Evolutionary conservation across 2,113 vertebrate species (phyloP), one percentile per base, ranked within the genome.

Genomic region (Brachypodius melanocephalos): DNA sequence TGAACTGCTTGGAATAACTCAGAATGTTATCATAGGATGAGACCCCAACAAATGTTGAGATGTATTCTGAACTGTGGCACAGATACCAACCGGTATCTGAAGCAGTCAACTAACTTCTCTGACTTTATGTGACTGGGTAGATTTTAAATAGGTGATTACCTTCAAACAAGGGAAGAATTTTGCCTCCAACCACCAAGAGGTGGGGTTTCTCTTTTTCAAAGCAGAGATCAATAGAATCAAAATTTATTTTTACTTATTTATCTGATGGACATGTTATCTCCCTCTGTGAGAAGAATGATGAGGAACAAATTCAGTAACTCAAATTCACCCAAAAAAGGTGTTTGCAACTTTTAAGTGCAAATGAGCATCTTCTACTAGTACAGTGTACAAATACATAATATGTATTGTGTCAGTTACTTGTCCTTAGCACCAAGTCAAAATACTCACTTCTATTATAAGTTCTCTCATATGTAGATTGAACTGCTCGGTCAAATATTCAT

Each of bases 381-480:
- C 34, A 43, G 10, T 14, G 20, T 17, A 45, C 15, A 67, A 72
- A 52, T 29, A 16, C 26, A 58, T 34, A 63, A 38, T 20, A 10
- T 12, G 8, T 24, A 40, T 42, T 72, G 28, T 72, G 55, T 45
- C 80, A 82, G 28, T 59, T 74, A 74, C 36, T 88, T 68, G 21
- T 63, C 52, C 65, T 79, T 45, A 94, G 24, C 2, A 4, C 13
- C 0, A 6, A 66, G 42, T 59, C 34, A 85, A 88, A 94, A 71
- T 55, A 71, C 8, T 4, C 34, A 26, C 42, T 88, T 62, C 24
- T 62, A 76, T 54, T 52, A 2, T 16, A 75, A 69, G 14, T 51
- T 76, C 16, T 66, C 69, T 81, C 49, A 87, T n/a, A 79, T 26
- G 49, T 62, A 73, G 85, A 94, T 93, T 90, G 38, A 90, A 85